Evolutionary conservation across 1,140 invertebrate species (phyloP).

Genomic region (Drosophila ambigua): DNA sequence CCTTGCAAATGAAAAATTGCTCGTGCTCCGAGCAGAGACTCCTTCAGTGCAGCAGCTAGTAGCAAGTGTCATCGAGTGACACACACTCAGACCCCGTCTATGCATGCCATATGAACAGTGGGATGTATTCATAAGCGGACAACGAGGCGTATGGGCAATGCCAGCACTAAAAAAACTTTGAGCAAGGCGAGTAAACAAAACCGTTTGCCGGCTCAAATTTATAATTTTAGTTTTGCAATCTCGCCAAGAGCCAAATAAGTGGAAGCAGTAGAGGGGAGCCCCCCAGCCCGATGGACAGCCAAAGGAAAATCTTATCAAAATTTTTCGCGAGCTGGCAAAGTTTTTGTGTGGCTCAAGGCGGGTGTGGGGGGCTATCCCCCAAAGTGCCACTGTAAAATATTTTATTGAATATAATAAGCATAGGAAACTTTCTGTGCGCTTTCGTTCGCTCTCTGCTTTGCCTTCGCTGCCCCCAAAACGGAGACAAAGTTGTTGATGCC

Average conservation of each 20-base stretch:
- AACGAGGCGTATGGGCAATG: constrained; percentile 50
- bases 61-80: constrained; percentile 17
- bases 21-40: neutral
- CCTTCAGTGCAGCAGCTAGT: neutral
- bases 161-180: constrained; percentile 21
- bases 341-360: constrained; percentile 18
- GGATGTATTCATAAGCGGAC: constrained; percentile 19
- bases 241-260: constrained; percentile 50
- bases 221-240: constrained; percentile 58
- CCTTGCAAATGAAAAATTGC: constrained; percentile 24
- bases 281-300: constrained; percentile 10
- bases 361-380: constrained; percentile 30
- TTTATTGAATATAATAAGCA: constrained; percentile 81
- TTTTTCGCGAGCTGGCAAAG: constrained; percentile 54
- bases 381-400: constrained; percentile 78
- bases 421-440: constrained; percentile 58
- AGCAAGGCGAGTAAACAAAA: constrained; percentile 41
- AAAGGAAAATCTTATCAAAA: constrained; percentile 54
- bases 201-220: constrained; percentile 45
- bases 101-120: constrained; percentile 13
- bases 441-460: too few relatives aligned
- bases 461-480: constrained; percentile 29
- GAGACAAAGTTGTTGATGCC: constrained; percentile 76
- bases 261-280: constrained; percentile 12
- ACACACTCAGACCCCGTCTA: constrained; percentile 28